A percentile compares a stretch with the other conserved stretches of the same genome.
Conservation (phyloP, 1,140 invertebrate species). For the Calephelis virginiensis region DNA sequence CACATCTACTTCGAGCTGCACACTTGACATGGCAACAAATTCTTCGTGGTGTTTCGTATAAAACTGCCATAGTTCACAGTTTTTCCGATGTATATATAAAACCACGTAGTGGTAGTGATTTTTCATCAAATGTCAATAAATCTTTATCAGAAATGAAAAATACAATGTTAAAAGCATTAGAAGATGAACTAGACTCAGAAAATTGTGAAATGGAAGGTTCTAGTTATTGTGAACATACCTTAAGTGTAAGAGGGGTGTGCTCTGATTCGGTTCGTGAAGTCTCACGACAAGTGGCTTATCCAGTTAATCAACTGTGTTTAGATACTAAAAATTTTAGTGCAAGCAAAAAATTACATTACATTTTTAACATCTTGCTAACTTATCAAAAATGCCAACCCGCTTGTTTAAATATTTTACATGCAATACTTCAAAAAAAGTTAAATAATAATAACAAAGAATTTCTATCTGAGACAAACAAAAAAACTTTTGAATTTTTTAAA, state of each 20-base stretch:
- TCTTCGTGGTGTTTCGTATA: slow-evolving; percentile 78
- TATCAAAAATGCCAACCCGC: slow-evolving; percentile 48
- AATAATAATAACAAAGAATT: slow-evolving; percentile 27
- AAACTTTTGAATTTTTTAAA: slow-evolving; percentile 30
- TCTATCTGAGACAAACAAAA: slow-evolving; percentile 36
- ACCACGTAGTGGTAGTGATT: slow-evolving; percentile 77
- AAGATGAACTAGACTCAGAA: slow-evolving; percentile 44
- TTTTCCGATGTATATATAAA: slow-evolving; percentile 86
- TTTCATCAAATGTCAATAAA: slow-evolving; percentile 57
- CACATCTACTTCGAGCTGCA: slow-evolving; percentile 82
- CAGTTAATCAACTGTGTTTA: slow-evolving; percentile 34
- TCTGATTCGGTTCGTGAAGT: slow-evolving; percentile 47
- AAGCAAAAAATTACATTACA: slow-evolving; percentile 26
- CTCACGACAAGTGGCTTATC: slow-evolving; percentile 49
- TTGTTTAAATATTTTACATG: slow-evolving; percentile 30
- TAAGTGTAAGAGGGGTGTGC: slow-evolving; percentile 55
- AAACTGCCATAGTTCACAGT: slow-evolving; percentile 78
- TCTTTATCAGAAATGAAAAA: slow-evolving; percentile 72
- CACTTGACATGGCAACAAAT: slow-evolving; percentile 83
- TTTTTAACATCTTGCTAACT: slow-evolving; percentile 42
- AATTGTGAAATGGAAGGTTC: slow-evolving; percentile 27
- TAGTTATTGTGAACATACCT: slow-evolving; percentile 42
- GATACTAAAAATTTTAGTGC: slow-evolving; percentile 18
- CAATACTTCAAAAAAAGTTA: slow-evolving; percentile 34
- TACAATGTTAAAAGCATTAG: slow-evolving; percentile 61